These are phyloP conservation scores for Ascaphus truei DNA, from an alignment of 2,113 vertebrate species.

Conservation along the genomic window DNA sequence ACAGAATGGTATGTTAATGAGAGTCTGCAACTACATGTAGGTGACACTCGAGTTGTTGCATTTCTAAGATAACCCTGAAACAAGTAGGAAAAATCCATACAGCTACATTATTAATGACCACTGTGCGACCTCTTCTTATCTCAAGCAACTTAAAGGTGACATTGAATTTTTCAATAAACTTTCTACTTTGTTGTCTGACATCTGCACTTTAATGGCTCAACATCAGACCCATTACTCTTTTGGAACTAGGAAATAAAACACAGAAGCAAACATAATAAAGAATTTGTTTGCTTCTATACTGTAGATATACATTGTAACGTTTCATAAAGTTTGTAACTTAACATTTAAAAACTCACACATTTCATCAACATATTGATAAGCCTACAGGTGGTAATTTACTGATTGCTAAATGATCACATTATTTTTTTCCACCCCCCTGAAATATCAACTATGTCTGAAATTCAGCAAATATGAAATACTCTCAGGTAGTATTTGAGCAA, in stretches of 20 bases:
- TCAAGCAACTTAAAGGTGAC: constrained; percentile 42
- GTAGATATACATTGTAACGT: no score
- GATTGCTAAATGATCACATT: no score
- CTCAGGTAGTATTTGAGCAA: no score
- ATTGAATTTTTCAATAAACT: constrained; percentile 42
- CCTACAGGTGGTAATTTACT: no score
- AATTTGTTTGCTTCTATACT: no score
- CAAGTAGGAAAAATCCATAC: constrained; percentile 45
- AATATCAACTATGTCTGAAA: no score
- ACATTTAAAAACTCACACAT: no score
- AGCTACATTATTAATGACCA: constrained; percentile 45
- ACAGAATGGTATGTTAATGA: constrained; percentile 23
- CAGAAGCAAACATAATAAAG: not conserved
- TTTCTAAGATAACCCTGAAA: constrained; percentile 47
- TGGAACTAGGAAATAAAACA: constrained; percentile 21
- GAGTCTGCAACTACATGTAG: constrained; percentile 4
- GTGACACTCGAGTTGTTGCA: constrained; percentile 30
- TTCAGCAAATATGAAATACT: no score
- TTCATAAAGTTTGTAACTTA: no score
- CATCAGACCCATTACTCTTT: constrained; percentile 17
- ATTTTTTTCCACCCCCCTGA: no score
- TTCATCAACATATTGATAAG: no score
- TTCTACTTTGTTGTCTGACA: constrained; percentile 39
- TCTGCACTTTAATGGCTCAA: constrained; percentile 31
- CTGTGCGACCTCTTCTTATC: constrained; percentile 47